Conservation (phyloP, 2,797 vertebrate species). For the Sebastes ruberrimus region DNA sequence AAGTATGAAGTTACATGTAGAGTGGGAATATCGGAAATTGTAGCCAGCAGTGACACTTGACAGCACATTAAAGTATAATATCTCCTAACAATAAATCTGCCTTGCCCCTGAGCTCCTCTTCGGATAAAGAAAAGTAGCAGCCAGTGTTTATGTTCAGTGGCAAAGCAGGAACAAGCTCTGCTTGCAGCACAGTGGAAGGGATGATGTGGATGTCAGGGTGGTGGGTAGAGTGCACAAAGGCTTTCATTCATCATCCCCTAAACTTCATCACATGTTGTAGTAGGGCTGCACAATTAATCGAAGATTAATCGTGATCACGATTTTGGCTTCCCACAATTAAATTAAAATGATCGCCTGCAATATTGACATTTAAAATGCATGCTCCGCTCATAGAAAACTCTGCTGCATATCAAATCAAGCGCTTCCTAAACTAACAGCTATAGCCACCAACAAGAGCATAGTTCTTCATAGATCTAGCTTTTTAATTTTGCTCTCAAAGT, state of each 20-base stretch:
- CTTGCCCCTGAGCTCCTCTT: not conserved
- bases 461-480: too few species aligned
- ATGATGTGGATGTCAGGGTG: not conserved
- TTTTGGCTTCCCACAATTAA: too few species aligned
- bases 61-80: not conserved
- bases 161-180: not conserved
- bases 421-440: too few species aligned
- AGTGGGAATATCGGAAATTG: not conserved
- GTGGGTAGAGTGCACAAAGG: not conserved
- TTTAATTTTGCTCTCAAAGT: too few species aligned
- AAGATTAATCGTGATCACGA: too few species aligned
- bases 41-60: not conserved
- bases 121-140: not conserved
- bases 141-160: not conserved
- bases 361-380: too few species aligned
- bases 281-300: too few species aligned
- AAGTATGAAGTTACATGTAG: not conserved
- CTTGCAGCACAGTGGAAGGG: not conserved
- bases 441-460: too few species aligned
- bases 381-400: too few species aligned
- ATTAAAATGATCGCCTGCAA: too few species aligned
- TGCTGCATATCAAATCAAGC: too few species aligned
- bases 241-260: not conserved
- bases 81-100: conserved; percentile 1
- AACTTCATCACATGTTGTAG: not conserved